Percentiles rank a stretch among this genome's conserved stretches.
Conservation (phyloP, 2,113 vertebrate genomes). For the Campylomormyrus numenius region DNA sequence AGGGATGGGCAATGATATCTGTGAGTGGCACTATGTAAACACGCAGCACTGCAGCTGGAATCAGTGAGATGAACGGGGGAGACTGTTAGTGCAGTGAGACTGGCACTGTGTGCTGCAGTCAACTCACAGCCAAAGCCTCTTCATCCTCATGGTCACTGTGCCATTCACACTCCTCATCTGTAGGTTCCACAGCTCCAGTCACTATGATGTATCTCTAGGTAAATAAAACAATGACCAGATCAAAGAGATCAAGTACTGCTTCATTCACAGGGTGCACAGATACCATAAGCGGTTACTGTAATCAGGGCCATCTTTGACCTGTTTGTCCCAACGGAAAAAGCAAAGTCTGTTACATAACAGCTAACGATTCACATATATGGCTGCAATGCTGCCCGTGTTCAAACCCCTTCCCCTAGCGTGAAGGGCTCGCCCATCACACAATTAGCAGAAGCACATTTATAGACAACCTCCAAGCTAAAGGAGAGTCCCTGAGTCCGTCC, state of each 20-base stretch:
- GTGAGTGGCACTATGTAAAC: neutral
- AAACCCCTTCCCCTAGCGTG: neutral
- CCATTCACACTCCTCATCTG: conserved; percentile 90
- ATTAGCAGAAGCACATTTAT: neutral
- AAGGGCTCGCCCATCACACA: neutral
- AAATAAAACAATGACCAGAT: neutral
- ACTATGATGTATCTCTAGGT: conserved; percentile 80
- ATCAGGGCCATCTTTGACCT: neutral
- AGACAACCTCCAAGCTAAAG: neutral
- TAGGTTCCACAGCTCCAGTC: conserved; percentile 78
- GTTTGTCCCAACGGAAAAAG: neutral
- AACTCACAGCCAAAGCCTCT: conserved; percentile 83
- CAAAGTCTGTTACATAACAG: neutral
- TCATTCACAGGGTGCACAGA: neutral
- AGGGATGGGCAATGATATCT: neutral
- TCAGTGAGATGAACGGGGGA: neutral
- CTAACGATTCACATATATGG: neutral
- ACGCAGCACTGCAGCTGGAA: neutral
- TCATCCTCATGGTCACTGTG: conserved; percentile 88
- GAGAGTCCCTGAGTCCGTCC: neutral
- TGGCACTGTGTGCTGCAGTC: neutral
- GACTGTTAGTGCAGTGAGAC: neutral
- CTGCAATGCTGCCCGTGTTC: neutral
- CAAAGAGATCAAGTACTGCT: neutral
- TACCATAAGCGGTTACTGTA: neutral